phyloP scores from a whole-genome alignment of 92 coral and sea anemone species.

The Siderastrea radians region DNA sequence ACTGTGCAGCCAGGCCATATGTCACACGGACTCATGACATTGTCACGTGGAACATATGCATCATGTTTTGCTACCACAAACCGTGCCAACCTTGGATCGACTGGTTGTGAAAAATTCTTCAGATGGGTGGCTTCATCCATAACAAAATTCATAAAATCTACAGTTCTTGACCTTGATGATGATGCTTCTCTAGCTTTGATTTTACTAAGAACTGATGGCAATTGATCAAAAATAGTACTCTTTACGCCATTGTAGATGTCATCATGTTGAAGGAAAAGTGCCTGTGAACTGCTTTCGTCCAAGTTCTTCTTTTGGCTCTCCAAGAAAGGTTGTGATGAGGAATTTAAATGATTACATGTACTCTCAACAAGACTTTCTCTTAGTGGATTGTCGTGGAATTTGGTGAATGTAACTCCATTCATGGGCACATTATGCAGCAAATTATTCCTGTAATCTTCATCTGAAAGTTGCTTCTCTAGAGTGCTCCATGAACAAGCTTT shows the following conservation, averaged over 20 bases:
- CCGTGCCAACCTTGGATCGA: conserved; percentile 81
- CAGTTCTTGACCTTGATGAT: conserved; percentile 61
- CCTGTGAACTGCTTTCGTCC: conserved; percentile 46
- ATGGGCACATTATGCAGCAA: conserved; percentile 58
- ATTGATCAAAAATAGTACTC: conserved; percentile 58
- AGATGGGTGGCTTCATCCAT: conserved; percentile 97
- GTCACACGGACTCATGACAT: conserved; percentile 65
- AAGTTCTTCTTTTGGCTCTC: conserved; percentile 2
- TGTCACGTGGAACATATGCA: conserved; percentile 93
- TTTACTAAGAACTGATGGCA: conserved; percentile 68
- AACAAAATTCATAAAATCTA: conserved; percentile 82
- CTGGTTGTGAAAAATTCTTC: conserved; percentile 81
- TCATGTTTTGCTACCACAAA: conserved; percentile 91
- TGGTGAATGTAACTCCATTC: conserved; percentile 25
- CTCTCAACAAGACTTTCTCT: neutral
- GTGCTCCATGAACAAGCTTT: conserved; percentile 89
- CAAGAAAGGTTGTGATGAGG: neutral
- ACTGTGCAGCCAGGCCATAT: conserved; percentile 94
- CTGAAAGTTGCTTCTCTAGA: conserved; percentile 81
- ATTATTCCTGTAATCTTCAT: conserved; percentile 74
- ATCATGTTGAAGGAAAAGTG: conserved; percentile 77
- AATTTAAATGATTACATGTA: neutral
- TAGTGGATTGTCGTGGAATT: neutral
- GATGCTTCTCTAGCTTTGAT: conserved; percentile 12
- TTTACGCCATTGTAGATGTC: conserved; percentile 72